Evolutionary conservation across 2,888 invertebrate genomes (phyloP), one percentile per base, ranked within the genome.

Genomic region (Epistrophe grossulariae): DNA sequence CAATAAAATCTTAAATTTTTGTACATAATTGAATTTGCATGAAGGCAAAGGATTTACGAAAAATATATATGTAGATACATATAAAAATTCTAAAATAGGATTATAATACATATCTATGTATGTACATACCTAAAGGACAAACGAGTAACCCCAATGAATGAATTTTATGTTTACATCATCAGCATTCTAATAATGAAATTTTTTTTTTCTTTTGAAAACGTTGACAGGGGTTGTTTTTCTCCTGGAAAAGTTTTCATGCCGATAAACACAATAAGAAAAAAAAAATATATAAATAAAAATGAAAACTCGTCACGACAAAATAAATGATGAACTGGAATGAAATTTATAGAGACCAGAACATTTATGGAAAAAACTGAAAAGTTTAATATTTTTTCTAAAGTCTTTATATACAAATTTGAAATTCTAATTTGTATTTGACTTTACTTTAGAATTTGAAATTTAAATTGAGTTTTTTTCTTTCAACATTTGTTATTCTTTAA

Each of bases 1-100:
- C 28, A 55, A 55, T 55, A 55, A 55, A 55, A 55, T 55, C 55
- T 28, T 28, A 15, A 28, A 55, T 55, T 28, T 15, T 15, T 8
- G 4, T 55, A n/a, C n/a, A n/a, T n/a, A 55, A 55, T 55, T 55
- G 28, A 28, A 55, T 55, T 28, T 55, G 10, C 48, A 19, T 19
- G 4, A 50, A 50, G 19, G 0, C 28, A 28, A 28, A 9, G 15
- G 28, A 28, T 55, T 55, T 28, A 8, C 4, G 11, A 52, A 19
- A 19, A 19, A 19, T 17, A 48, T n/a, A 3, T 24, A 24, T 24
- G 24, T 3, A 24, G 24, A n/a, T 8, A n/a, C n/a, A n/a, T n/a
- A n/a, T n/a, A 9, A 48, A 19, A 19, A 45, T 45, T 19, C 4
- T 24, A 8, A 55, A 55, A 55, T 55, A 28, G 28, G 55, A 55